Evolutionary conservation across 92 coral and sea anemone species (phyloP), one percentile per base, ranked within the genome.

Genomic region (Plumapathes pennacea): DNA sequence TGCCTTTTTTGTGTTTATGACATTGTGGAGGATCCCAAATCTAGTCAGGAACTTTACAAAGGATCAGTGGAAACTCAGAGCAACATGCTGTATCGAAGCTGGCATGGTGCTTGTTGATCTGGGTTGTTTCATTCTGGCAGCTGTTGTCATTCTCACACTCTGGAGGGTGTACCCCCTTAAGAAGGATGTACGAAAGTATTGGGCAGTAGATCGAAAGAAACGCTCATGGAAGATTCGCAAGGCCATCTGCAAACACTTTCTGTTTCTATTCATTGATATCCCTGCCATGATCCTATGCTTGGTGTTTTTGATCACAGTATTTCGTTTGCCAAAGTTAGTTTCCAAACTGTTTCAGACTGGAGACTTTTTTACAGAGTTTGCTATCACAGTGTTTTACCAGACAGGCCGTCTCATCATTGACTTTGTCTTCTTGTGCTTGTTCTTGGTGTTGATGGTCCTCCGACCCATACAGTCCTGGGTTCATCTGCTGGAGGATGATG

Each of bases 381-480:
- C 98, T 10, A 43, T 92, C 32, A 92, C 63, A 10, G 89, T 83
- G 18, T 92, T 69, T 52, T 57, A 47, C 44, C 84, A 89, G 67
- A 62, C 76, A 1, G 83, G 58, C 25, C 80, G 60, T 57, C 69
- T 89, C 41, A 25, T 92, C 15, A 67, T 92, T 5, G 98, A 92
- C 56, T 28, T 89, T 8, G 77, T 88, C 26, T 92, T 92, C 69
- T 10, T 92, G 21, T 41, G 85, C 15, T 55, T 92, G 76, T 92
- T 92, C 12, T 25, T 89, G 46, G 62, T 89, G 11, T 76, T 92
- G 52, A 72, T 92, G 90, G 76, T 90, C 59, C 56, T 92, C 43
- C 80, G 96, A 59, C 98, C 98, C 38, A 64, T 89, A 4, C 89
- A 85, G 46, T 80, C 97, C 13, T 92, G 98, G 98, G 96, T 92